Conservation (phyloP, 1,140 invertebrate genomes). For the Rhagoletis zephyria region DNA sequence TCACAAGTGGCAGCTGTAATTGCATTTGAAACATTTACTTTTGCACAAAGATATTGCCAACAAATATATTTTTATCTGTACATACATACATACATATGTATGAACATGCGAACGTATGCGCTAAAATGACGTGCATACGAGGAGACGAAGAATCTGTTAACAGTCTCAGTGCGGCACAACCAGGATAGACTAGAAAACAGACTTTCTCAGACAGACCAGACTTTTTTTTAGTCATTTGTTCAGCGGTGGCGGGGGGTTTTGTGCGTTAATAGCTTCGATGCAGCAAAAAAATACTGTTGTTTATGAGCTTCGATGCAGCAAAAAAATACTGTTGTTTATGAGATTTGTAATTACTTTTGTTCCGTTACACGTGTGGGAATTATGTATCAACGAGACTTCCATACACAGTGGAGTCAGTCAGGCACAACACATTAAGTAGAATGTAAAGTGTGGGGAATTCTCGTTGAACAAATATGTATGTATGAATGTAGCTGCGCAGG, state of each 20-base stretch:
- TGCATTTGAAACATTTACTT: slow-evolving; percentile 27
- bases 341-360: not conserved
- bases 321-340: slow-evolving; percentile 8
- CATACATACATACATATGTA: not conserved
- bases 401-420: not conserved
- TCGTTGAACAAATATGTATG: not conserved
- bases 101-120: too few species aligned
- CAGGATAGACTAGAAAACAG: too few species aligned
- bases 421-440: not conserved
- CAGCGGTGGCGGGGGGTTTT: not conserved
- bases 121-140: too few species aligned
- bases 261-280: slow-evolving; percentile 10
- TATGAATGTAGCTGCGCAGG: not conserved
- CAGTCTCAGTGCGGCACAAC: too few species aligned
- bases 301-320: not conserved
- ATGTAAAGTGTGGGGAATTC: slow-evolving; percentile 2
- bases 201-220: not conserved
- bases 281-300: not conserved
- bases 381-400: not conserved
- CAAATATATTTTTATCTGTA: not conserved
- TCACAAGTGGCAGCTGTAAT: not conserved
- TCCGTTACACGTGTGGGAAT: slow-evolving; percentile 3
- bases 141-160: too few species aligned
- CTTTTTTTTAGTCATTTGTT: not conserved
- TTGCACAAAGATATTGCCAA: not conserved